phyloP scores from a whole-genome alignment of 2,888 invertebrate species.

The Sminthurides aquaticus region DNA sequence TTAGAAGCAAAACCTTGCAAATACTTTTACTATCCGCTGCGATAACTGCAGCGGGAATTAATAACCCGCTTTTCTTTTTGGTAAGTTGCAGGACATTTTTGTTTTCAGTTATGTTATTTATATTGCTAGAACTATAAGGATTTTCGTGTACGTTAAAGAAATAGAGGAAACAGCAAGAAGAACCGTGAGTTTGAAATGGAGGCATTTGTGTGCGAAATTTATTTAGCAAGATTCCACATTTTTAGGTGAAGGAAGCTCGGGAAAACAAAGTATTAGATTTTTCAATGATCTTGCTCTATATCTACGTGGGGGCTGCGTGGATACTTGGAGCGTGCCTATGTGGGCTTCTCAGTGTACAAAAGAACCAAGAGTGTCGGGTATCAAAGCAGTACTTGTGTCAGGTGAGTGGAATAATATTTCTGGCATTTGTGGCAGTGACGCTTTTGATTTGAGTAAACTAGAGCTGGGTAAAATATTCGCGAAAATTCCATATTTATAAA shows the following conservation, averaged over 20 bases:
- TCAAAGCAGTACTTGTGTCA: slow-evolving; percentile 73
- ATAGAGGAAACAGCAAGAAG: too few relatives aligned
- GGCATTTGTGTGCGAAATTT: too few relatives aligned
- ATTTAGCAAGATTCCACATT: too few relatives aligned
- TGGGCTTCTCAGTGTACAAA: slow-evolving; percentile 72
- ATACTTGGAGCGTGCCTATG: slow-evolving; percentile 72
- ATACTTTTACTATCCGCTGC: slow-evolving; percentile 73
- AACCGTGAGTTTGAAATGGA: too few relatives aligned
- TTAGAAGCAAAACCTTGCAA: slow-evolving; percentile 71
- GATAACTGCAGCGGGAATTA: slow-evolving; percentile 72
- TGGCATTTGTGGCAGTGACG: too few relatives aligned
- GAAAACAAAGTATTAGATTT: slow-evolving; percentile 18
- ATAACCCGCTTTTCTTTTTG: slow-evolving; percentile 75
- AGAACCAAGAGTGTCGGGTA: slow-evolving; percentile 76
- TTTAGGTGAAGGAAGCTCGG: slow-evolving; percentile 13
- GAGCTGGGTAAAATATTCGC: too few relatives aligned
- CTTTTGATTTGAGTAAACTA: too few relatives aligned
- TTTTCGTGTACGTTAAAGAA: too few relatives aligned
- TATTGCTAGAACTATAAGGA: too few relatives aligned
- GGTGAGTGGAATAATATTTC: slow-evolving; percentile 18
- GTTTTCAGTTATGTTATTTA: neutral
- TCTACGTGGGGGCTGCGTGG: slow-evolving; percentile 74
- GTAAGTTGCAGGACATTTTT: slow-evolving; percentile 45
- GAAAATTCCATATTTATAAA: too few relatives aligned
- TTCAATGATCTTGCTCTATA: slow-evolving; percentile 51